phyloP scores from a whole-genome alignment of 2,113 vertebrate species.

The Corythoichthys haematopterus region DNA sequence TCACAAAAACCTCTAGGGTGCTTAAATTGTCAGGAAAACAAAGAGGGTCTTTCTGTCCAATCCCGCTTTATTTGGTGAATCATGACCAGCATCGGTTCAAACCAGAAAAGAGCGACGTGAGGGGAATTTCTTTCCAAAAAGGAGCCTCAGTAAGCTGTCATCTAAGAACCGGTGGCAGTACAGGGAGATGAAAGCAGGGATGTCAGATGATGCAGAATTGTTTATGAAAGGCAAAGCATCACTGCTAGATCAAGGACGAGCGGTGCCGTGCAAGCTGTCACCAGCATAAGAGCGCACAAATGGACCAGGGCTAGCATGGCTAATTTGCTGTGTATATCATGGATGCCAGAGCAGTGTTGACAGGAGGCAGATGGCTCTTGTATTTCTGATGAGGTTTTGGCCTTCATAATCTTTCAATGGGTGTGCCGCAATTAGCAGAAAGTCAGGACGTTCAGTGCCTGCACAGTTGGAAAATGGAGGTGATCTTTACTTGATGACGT shows the following conservation, averaged over 20 bases:
- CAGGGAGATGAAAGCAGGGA: conserved; percentile 53
- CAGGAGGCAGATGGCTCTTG: conserved; percentile 19
- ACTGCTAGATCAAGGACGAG: conserved; percentile 47
- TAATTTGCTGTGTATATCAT: conserved; percentile 29
- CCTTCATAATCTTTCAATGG: neutral
- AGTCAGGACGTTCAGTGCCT: neutral
- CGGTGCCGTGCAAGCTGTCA: conserved; percentile 27
- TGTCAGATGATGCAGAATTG: conserved; percentile 45
- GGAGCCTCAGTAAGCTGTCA: conserved; percentile 43
- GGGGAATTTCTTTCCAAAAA: conserved; percentile 45
- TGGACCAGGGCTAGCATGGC: conserved; percentile 13
- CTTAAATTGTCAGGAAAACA: conserved; percentile 36
- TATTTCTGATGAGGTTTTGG: conserved; percentile 6
- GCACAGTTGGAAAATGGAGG: neutral
- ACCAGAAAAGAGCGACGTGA: conserved; percentile 34
- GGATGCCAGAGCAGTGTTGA: conserved; percentile 23
- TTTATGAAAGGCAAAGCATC: conserved; percentile 47
- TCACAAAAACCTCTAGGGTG: conserved; percentile 29
- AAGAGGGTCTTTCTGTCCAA: conserved; percentile 10
- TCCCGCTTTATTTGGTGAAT: conserved; percentile 21
- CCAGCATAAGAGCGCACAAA: conserved; percentile 28
- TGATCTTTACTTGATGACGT: neutral
- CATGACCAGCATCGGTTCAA: conserved; percentile 13
- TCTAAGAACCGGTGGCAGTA: conserved; percentile 33
- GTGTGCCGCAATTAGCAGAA: neutral